Base-by-base conservation (phyloP, 2,797 vertebrate species). In the Trematocara caparti region DNA sequence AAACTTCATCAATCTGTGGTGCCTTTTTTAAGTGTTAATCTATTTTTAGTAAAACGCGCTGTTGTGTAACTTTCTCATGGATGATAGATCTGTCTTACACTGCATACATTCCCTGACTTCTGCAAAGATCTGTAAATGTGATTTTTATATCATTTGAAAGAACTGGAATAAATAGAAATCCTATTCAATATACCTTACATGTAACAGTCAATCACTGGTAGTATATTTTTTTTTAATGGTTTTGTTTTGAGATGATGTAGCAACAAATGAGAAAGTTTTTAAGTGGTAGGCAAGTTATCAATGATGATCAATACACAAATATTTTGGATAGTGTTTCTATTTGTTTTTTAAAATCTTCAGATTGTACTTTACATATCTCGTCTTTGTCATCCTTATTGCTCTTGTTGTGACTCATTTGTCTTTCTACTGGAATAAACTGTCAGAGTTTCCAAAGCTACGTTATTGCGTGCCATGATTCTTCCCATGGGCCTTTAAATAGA, bases 381-480 rank as follows among this genome's bases (percentile, higher is more conserved):
- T 82, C n/a, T 48, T 40, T 76, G 6, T 27, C 30, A 24, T 40
- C 7, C 47, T 5, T 69, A 34, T 53, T 50, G 4, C 21, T 78
- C 13, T n/a, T 77, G 3, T 64, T 9, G 15, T 79, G 27, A 80
- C 8, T 24, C 5, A 9, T 69, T 38, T 74, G 32, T 50, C 32
- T 76, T 73, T 75, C 47, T 78, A 43, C 12, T 73, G 11, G 19
- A 90, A 90, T 88, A 86, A 90, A 92, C 66, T 12, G 12, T 38
- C 1, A 43, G 10, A 40, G 7, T 72, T 82, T 79, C 4, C 49
- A 74, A 78, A 78, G 38, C 13, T 73, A 57, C 13, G 1, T 78
- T 4, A 2, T 3, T 14, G 27, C 12, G 59, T 34, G 8, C 34
- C 9, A 73, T 51, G 19, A 15, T 74, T 77, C 27, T 69, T 80